phyloP scores from a whole-genome alignment of 2,888 invertebrate genomes.

The Temnothorax unifasciatus region DNA sequence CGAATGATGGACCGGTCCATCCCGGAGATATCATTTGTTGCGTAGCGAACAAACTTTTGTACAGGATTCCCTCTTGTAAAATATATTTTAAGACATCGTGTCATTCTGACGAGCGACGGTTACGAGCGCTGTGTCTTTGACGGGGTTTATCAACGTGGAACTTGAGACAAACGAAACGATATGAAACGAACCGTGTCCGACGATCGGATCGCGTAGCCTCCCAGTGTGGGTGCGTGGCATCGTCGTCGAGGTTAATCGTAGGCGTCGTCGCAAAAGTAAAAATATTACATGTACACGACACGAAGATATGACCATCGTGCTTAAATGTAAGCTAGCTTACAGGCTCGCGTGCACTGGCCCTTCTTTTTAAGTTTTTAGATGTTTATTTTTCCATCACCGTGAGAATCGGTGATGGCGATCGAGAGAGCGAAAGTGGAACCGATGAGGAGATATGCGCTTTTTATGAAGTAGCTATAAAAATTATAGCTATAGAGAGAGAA shows the following conservation, averaged over 20 bases:
- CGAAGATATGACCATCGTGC: constrained; percentile 37
- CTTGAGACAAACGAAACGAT: constrained; percentile 15
- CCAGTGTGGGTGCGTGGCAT: constrained; percentile 17
- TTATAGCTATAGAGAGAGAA: constrained; percentile 32
- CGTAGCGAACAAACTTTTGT: constrained; percentile 41
- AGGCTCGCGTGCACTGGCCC: constrained; percentile 66
- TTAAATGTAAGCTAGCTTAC: constrained; percentile 61
- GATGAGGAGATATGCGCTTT: constrained; percentile 56
- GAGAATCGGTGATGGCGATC: constrained; percentile 44
- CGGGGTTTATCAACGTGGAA: not conserved
- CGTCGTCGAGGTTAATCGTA: constrained; percentile 37
- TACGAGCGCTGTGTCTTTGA: not conserved
- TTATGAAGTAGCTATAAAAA: constrained; percentile 56
- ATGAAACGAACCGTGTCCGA: constrained; percentile 19
- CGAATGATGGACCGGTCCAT: constrained; percentile 22
- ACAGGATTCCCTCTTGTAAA: constrained; percentile 51
- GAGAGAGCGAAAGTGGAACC: constrained; percentile 52
- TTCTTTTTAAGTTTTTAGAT: constrained; percentile 80
- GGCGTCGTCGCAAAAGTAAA: constrained; percentile 22
- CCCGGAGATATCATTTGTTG: constrained; percentile 10
- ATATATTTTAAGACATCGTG: constrained; percentile 51
- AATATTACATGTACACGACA: constrained; percentile 41
- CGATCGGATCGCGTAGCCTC: constrained; percentile 31
- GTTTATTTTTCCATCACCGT: constrained; percentile 79
- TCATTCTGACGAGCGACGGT: constrained; percentile 26